Conservation (phyloP, 2,888 invertebrate genomes). For the Erebia epiphron region DNA sequence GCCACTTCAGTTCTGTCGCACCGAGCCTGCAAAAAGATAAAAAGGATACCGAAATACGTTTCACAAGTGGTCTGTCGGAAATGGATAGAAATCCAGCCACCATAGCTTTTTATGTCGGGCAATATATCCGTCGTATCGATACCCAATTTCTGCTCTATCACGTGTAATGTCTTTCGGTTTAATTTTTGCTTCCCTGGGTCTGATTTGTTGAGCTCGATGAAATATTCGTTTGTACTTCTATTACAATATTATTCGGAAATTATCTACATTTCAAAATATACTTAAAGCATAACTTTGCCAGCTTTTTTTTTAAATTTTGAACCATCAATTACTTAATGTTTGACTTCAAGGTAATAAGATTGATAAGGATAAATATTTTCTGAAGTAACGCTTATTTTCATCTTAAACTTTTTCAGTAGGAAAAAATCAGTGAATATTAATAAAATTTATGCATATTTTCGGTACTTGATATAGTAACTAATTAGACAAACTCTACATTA, state of each 20-base stretch:
- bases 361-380: too few species aligned
- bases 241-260: constrained; percentile 25
- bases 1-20: constrained; percentile 74
- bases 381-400: too few species aligned
- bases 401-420: too few species aligned
- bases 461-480: too few species aligned
- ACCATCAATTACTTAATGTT: too few species aligned
- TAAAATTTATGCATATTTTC: too few species aligned
- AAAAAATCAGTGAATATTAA: too few species aligned
- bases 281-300: neutral
- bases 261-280: constrained; percentile 7
- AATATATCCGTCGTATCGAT: constrained; percentile 74
- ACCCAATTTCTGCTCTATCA: constrained; percentile 80
- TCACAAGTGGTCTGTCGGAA: constrained; percentile 80
- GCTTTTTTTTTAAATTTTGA: neutral
- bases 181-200: constrained; percentile 58
- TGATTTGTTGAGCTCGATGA: constrained; percentile 21
- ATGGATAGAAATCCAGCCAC: constrained; percentile 78
- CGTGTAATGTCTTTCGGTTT: constrained; percentile 77
- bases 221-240: constrained; percentile 19
- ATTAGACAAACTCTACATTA: neutral
- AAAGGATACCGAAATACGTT: constrained; percentile 80
- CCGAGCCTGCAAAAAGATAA: constrained; percentile 76
- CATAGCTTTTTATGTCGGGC: constrained; percentile 76
- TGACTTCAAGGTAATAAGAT: too few species aligned